Evolutionary conservation across 2,888 invertebrate species (phyloP), one percentile per base, ranked within the genome.

Genomic region (Eilema griseolum): DNA sequence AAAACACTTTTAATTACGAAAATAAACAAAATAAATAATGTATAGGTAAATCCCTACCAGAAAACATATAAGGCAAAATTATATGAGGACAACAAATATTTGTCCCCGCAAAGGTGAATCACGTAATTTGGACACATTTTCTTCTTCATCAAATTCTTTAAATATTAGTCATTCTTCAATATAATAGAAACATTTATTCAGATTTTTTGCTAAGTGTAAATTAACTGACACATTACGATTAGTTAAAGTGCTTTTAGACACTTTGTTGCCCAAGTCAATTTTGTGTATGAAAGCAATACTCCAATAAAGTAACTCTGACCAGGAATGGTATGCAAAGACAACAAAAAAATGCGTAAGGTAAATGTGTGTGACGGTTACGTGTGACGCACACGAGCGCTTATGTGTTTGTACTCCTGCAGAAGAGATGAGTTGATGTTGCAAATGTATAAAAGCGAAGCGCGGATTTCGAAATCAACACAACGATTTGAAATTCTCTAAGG

Each of bases 381-480:
- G 88, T 89, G 88, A 86, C 84, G 86, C 83, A 85, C 83, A 71
- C 46, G 67, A 75, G 73, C 79, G 80, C 81, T 76, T 80, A 79
- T 87, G 83, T 83, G 76, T 86, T 72, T 81, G 84, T 85, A 78
- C 83, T 88, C 85, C 88, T 88, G 89, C 89, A 87, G 89, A 90
- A 88, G 86, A 89, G 89, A 90, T 89, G 91, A 90, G 87, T 91
- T 90, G 93, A 93, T 94, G 93, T 92, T 93, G 92, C 93, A 91
- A 92, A 92, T 93, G 91, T 95, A 95, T 95, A 95, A 93, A 95
- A 95, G 93, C 93, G 90, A 88, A 87, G 92, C 90, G 90, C 79
- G 81, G 92, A 93, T 95, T 95, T 94, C 94, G 94, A 94, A 93
- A 95, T 95, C 94, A 94, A 90, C 95, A 95, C 85, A 95, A 90